A percentile compares a stretch with the other conserved stretches of the same genome.
These are phyloP conservation scores for Papilio polyxenes DNA, from an alignment of 1,140 invertebrate species.

Conservation along the genomic window DNA sequence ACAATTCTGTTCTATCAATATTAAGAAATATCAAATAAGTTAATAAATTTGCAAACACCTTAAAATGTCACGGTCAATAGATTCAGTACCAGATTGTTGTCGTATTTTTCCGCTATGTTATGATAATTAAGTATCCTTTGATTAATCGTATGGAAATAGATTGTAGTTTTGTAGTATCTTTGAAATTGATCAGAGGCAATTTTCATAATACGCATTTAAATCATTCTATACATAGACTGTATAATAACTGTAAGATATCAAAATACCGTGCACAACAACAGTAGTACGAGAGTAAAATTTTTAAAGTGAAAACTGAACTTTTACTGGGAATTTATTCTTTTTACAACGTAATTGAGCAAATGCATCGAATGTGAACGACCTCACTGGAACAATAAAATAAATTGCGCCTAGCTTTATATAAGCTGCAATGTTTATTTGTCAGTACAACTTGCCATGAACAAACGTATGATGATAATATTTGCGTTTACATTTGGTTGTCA, in stretches of 20 bases:
- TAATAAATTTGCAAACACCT: neutral
- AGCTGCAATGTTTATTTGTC: neutral
- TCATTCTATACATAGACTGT: no score
- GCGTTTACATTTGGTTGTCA: no score
- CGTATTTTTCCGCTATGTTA: neutral
- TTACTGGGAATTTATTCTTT: no score
- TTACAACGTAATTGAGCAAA: neutral
- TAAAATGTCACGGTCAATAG: conserved; percentile 18
- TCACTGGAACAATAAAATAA: neutral
- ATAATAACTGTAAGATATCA: no score
- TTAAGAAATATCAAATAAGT: neutral
- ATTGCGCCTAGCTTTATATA: neutral
- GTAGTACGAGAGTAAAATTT: no score
- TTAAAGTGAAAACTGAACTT: no score
- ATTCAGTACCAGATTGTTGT: neutral
- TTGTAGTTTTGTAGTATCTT: neutral
- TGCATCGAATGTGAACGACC: neutral
- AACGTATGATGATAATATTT: neutral
- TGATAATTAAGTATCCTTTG: neutral
- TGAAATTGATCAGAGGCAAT: neutral
- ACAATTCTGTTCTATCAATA: conserved; percentile 30
- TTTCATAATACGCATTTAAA: no score
- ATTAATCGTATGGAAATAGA: neutral
- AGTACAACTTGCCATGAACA: neutral
- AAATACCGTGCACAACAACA: no score